Conservation (phyloP, 2,797 vertebrate species). For the Myoxocephalus aenaeus region DNA sequence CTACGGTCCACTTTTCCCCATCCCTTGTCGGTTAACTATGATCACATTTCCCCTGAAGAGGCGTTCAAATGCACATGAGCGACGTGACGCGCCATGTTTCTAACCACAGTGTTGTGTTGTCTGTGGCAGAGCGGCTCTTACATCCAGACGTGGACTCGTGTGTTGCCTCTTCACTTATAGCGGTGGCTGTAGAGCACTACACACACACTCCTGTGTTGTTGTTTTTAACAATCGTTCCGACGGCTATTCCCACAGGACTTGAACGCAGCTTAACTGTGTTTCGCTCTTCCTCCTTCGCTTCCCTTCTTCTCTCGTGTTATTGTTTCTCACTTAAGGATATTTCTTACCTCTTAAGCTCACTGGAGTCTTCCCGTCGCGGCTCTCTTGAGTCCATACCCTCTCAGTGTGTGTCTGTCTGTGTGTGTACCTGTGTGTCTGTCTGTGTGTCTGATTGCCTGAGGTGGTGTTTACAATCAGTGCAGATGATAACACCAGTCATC, state of each 20-base stretch:
- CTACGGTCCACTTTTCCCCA: background rate
- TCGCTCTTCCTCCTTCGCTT: conserved; percentile 19
- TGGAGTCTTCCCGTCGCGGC: conserved; percentile 35
- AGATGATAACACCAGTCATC: conserved; percentile 33
- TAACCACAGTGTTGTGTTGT: background rate
- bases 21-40: background rate
- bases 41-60: background rate
- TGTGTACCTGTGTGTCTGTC: conserved; percentile 18
- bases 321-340: conserved; percentile 34
- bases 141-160: background rate
- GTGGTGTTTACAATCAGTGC: conserved; percentile 16
- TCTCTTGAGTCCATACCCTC: conserved; percentile 25
- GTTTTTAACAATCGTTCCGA: conserved; percentile 29
- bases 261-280: conserved; percentile 28
- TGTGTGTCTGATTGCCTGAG: conserved; percentile 15
- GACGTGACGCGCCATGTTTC: background rate
- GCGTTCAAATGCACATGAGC: background rate
- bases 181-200: background rate
- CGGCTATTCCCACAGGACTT: conserved; percentile 27
- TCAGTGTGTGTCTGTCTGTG: background rate
- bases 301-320: conserved; percentile 8
- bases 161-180: background rate
- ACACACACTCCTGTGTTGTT: conserved; percentile 19
- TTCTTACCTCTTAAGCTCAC: conserved; percentile 47
- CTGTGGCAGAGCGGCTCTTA: conserved; percentile 20